Percentiles rank a stretch among this genome's conserved stretches.
Evolutionary conservation across 2,888 invertebrate species (phyloP).

Genomic region (Theristus sp.): DNA sequence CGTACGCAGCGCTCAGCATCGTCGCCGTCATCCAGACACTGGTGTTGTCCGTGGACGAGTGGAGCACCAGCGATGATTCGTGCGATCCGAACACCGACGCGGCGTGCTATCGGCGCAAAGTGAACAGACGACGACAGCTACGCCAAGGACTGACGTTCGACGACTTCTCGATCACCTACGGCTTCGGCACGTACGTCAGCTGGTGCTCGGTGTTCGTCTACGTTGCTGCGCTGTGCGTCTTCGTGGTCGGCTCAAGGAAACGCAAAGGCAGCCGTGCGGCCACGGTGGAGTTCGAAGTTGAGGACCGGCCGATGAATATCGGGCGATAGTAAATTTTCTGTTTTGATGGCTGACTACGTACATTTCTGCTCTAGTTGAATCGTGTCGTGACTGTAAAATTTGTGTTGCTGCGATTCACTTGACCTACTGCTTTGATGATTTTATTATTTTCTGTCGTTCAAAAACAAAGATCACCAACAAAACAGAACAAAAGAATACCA

Average conservation of each 20-base stretch:
- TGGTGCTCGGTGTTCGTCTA: slow-evolving; percentile 58
- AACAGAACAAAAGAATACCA: no score
- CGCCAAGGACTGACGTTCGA: neutral
- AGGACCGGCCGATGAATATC: slow-evolving; percentile 48
- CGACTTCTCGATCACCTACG: neutral
- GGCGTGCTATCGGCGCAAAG: neutral
- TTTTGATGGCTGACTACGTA: no score
- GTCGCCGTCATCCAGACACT: neutral
- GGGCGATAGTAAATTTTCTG: slow-evolving; percentile 3
- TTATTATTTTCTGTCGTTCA: no score
- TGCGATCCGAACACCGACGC: neutral
- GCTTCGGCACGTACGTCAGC: no score
- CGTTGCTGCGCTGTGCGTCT: slow-evolving; percentile 48
- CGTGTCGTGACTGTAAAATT: no score
- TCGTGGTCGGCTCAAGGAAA: slow-evolving; percentile 61
- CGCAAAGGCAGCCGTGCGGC: slow-evolving; percentile 63
- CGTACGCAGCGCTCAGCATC: no score
- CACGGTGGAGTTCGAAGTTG: slow-evolving; percentile 60
- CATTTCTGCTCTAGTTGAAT: no score
- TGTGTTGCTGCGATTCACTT: no score
- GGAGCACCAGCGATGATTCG: neutral
- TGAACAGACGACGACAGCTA: neutral
- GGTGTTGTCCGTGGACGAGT: neutral
- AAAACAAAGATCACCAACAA: no score
- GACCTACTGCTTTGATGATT: no score